Evolutionary conservation across 2,797 vertebrate genomes (phyloP), one percentile per base, ranked within the genome.

Genomic region (Peromyscus nudipes): DNA sequence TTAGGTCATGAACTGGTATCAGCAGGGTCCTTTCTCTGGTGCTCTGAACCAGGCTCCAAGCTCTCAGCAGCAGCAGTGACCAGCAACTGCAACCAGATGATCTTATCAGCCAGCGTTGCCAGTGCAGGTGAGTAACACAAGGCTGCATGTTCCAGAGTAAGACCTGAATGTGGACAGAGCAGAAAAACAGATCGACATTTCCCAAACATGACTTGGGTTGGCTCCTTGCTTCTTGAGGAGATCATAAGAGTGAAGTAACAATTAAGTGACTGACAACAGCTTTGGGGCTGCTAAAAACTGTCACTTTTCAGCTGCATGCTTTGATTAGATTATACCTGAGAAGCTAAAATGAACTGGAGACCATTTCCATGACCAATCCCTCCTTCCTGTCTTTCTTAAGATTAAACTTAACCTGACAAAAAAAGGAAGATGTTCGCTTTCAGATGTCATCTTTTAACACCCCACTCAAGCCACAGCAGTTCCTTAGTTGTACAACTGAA

Each of bases 331-430:
- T 84, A 87, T 19, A 84, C 43, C 55, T 64, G n/a, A 79, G 29
- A 65, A 87, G 16, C 60, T 81, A 62, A 89, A 94, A 79, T 46
- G 40, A 93, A 92, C 85, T 93, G 57, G 43, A 84, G 19, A 67
- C 17, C 60, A 75, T 76, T 92, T 71, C 64, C 75, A 76, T 46
- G 19, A 93, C 29, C 52, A 49, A 80, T 62, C 83, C 43, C 83
- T n/a, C 52, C 52, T 21, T 23, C 81, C 3, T 37, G 67, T 60
- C 37, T 52, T 77, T 60, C 37, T 52, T 73, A 84, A 83, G 40
- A 89, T 55, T 77, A 65, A 73, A 91, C n/a, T 76, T 64, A n/a
- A 93, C 46, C 67, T 65, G 60, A 52, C 13, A 69, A 75, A 86
- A 77, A 8, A 64, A 55, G 69, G 43, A 95, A 76, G 34, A 27